phyloP scores from a whole-genome alignment of 2,113 vertebrate species.

The Pluvialis apricaria region DNA sequence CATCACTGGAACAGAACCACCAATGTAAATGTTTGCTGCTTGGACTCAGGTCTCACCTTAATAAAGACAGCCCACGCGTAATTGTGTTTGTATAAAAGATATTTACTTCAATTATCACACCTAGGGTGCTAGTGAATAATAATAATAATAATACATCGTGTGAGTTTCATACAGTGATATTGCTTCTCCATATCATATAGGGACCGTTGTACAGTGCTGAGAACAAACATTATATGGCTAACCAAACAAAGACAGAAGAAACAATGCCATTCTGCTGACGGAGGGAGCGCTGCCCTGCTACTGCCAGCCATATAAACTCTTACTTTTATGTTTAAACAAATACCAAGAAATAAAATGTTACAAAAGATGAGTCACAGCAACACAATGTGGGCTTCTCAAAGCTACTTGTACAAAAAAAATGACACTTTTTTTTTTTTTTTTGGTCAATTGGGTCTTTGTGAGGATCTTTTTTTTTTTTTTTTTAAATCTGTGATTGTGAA shows the following conservation, averaged over 20 bases:
- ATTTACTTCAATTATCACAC: conserved; percentile 99
- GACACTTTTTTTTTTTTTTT: conserved; percentile 64
- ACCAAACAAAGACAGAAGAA: conserved; percentile 77
- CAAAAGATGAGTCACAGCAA: conserved; percentile 81
- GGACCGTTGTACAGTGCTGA: conserved; percentile 99
- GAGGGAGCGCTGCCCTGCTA: conserved; percentile 70
- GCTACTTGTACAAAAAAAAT: conserved; percentile 77
- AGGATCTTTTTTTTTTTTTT: conserved; percentile 52
- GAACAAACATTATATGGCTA: conserved; percentile 89
- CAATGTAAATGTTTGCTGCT: conserved; percentile 73
- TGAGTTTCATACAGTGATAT: conserved; percentile 99
- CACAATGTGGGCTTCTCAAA: conserved; percentile 79
- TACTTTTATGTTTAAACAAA: conserved; percentile 75
- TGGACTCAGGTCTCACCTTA: conserved; percentile 55
- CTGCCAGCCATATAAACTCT: conserved; percentile 78
- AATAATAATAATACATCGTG: conserved; percentile 96
- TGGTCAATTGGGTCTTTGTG: conserved; percentile 78
- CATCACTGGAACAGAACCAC: not conserved
- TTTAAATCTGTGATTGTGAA: conserved; percentile 75
- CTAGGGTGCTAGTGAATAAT: conserved; percentile 99
- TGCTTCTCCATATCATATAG: conserved; percentile 99
- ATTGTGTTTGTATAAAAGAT: conserved; percentile 99
- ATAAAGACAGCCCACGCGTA: conserved; percentile 80
- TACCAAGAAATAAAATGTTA: conserved; percentile 80
- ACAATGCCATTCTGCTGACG: conserved; percentile 68